phyloP scores from a whole-genome alignment of 2,797 vertebrate species.

The Numenius phaeopus region DNA sequence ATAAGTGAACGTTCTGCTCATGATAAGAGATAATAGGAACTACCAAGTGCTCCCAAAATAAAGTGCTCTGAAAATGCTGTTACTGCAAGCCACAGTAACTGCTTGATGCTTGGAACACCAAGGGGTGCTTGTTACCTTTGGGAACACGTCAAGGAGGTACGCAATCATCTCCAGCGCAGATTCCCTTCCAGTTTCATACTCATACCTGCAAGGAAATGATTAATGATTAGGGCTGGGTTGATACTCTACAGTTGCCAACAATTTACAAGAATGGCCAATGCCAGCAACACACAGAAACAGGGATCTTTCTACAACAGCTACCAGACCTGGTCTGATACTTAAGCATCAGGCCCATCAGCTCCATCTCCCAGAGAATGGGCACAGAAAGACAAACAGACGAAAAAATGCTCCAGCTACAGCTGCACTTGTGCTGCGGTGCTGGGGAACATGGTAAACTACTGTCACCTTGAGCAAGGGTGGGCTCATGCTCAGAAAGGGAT shows the following conservation, averaged over 20 bases:
- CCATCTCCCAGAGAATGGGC: background rate
- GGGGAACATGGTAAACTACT: background rate
- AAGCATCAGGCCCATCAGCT: background rate
- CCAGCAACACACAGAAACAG: background rate
- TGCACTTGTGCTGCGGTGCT: background rate
- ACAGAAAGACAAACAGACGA: background rate
- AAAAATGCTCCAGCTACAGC: background rate
- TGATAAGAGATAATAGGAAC: background rate
- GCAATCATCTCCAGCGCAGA: slow-evolving; percentile 93
- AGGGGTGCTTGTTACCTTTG: slow-evolving; percentile 82
- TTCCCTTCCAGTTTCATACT: slow-evolving; percentile 93
- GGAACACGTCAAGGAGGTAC: slow-evolving; percentile 91
- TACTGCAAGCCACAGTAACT: background rate
- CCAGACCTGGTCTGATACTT: background rate
- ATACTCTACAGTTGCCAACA: background rate
- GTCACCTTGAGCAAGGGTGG: background rate
- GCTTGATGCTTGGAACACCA: background rate
- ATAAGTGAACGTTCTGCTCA: background rate
- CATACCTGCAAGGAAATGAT: slow-evolving; percentile 82
- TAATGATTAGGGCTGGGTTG: background rate
- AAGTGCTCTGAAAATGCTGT: background rate
- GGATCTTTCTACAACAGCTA: background rate
- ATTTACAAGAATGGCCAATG: background rate
- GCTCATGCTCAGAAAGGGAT: background rate
- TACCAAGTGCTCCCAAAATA: background rate